Base-by-base conservation (phyloP, 2,113 vertebrate genomes). In the Leptobrachium ailaonicum region DNA sequence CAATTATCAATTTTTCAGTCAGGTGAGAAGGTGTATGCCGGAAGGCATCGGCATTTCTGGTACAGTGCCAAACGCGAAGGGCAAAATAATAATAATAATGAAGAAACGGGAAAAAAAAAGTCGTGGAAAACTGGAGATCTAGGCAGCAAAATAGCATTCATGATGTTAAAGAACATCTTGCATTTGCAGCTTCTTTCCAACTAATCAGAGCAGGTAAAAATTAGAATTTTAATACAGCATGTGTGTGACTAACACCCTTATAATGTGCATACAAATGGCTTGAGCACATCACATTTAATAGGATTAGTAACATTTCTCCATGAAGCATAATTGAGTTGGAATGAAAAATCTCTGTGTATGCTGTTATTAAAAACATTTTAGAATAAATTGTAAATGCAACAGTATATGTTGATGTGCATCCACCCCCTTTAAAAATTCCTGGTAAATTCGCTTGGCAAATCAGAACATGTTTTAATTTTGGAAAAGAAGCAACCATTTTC, bases 241-340 rank as follows among this genome's bases (percentile, higher is more conserved):
- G 66, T 77, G 75, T 77, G 66, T 77, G 66, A 77, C 75, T 77
- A 77, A 77, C 75, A 77, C 75, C 75, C 75, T 77, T 77, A 69
- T 77, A 69, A 77, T 77, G 75, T 69, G 66, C 66, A 54, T 50
- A 77, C 14, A 68, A 77, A 77, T 68, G 58, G 64, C 13, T 43
- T 68, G 63, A 44, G 50, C 66, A 68, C 75, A 76, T 67, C 64
- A 41, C 68, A 32, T 69, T 70, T 77, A 69, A 77, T 77, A 77
- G 75, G 53, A 77, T 69, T 77, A 77, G 66, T 40, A 77, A 70
- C 75, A 69, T 77, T 77, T 77, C 67, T 69, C 41, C 66, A 60
- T 60, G 66, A 68, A 70, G 75, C 68, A 77, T 69, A 77, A 69
- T 58, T 69, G 53, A 70, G 41, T 69, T 14, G 13, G 47, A 66